Conservation (phyloP, 2,888 invertebrate species). For the Heliconius hortense region DNA sequence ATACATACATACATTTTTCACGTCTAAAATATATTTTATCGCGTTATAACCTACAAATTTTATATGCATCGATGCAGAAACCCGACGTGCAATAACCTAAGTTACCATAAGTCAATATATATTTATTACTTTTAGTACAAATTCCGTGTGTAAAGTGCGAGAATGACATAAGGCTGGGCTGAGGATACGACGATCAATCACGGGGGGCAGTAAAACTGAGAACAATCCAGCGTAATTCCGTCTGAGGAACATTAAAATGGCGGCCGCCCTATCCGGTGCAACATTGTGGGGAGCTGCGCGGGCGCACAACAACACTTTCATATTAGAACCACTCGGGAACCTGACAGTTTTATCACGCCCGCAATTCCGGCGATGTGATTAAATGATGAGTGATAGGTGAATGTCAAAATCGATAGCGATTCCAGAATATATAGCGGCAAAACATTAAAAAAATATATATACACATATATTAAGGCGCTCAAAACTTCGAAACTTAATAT, state of each 20-base stretch:
- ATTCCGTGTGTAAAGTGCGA: conserved; percentile 75
- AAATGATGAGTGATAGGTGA: conserved; percentile 40
- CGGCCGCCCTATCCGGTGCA: conserved; percentile 81
- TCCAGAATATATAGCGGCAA: conserved; percentile 31
- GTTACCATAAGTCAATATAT: conserved; percentile 75
- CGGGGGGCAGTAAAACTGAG: conserved; percentile 78
- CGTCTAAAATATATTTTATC: conserved; percentile 1
- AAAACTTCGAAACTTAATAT: conserved; percentile 60
- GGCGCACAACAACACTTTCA: conserved; percentile 57
- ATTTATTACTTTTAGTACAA: conserved; percentile 76
- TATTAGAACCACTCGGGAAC: conserved; percentile 56
- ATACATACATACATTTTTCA: not conserved
- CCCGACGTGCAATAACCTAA: conserved; percentile 57
- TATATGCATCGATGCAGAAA: conserved; percentile 23
- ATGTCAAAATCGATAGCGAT: conserved; percentile 39
- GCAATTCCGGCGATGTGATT: conserved; percentile 43
- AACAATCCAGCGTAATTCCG: conserved; percentile 83
- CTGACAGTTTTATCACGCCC: conserved; percentile 48
- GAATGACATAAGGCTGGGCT: conserved; percentile 79
- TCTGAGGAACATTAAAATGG: conserved; percentile 80
- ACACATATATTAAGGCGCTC: conserved; percentile 42
- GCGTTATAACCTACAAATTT: conserved; percentile 1
- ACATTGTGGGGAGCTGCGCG: conserved; percentile 67
- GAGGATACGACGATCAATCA: conserved; percentile 81
- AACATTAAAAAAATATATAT: conserved; percentile 43